phyloP scores from a whole-genome alignment of 2,797 vertebrate species.

The Gymnopithys bicolor region DNA sequence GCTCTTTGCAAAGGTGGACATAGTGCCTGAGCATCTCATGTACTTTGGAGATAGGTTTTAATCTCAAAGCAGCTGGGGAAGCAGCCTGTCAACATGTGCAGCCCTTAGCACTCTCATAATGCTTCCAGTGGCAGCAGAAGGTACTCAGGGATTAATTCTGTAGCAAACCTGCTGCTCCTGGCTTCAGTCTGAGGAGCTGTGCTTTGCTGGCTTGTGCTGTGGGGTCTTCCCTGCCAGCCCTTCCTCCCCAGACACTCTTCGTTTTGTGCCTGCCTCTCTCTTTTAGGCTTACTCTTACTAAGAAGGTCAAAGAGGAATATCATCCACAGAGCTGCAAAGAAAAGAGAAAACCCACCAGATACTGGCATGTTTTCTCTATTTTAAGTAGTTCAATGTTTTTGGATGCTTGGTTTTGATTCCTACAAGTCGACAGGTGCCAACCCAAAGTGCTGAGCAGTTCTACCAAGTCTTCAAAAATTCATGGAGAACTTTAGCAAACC shows the following conservation, averaged over 20 bases:
- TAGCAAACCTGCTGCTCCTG: constrained; percentile 48
- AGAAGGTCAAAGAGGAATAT: constrained; percentile 1
- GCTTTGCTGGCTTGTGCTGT: background rate
- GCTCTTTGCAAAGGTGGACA: background rate
- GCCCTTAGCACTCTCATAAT: background rate
- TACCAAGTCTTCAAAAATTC: background rate
- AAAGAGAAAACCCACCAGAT: background rate
- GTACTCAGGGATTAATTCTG: constrained; percentile 23
- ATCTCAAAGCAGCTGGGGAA: constrained; percentile 35
- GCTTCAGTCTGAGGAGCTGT: background rate
- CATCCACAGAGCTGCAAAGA: background rate
- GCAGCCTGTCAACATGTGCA: constrained; percentile 37
- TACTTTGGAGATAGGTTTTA: background rate
- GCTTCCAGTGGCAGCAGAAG: constrained; percentile 37
- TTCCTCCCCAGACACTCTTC: background rate
- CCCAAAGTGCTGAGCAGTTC: background rate
- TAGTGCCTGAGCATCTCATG: background rate
- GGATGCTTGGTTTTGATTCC: background rate
- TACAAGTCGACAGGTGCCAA: background rate
- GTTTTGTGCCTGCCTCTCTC: background rate
- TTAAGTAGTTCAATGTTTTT: background rate
- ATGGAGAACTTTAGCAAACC: background rate
- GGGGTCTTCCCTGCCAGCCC: background rate
- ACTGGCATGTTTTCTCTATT: background rate
- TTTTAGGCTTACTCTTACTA: background rate